Evolutionary conservation across 2,888 invertebrate species (phyloP), one percentile per base, ranked within the genome.

Genomic region (Nebria salina): DNA sequence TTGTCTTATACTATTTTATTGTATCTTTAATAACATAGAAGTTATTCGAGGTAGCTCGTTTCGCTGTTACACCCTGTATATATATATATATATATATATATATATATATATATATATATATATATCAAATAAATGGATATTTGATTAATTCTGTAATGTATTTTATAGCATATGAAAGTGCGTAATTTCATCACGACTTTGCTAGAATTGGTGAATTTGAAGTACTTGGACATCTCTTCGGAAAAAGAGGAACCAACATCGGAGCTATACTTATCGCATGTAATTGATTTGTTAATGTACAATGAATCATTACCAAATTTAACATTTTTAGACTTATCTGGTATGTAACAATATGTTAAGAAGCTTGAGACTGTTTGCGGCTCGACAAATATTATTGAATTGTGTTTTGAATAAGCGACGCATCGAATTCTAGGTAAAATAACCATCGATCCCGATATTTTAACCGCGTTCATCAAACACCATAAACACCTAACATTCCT

Each of bases 281-380:
- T 81, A 5, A 42, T 65, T 0, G 88, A 90, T 82, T 87, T 92
- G 77, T 87, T 92, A 80, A 89, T 90, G 84, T 87, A 87, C 82
- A 85, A 87, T 26, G 85, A 89, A 82, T 88, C 89, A 82, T 89
- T 93, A 85, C 92, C 92, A 68, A 87, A 91, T 84, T 87, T 94
- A 72, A 87, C 88, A 41, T 92, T 91, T 42, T 86, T 94, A 82
- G 94, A 94, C 88, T 90, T 94, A 79, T 94, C 93, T 78, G 92
- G 92, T 89, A 85, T 82, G 84, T 85, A 83, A 82, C 13, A 11
- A 25, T 68, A 54, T 7, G 6, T 54, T 13, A 11, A 54, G 54
- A 54, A 54, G 13, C 13, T 13, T 54, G 13, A 13, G 54, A 13
- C 4, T 54, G 11, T 54, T 54, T 54, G 2, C 11, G 54, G 13